These are phyloP conservation scores for Aphelenchoides bicaudatus DNA, from an alignment of 2,888 invertebrate species.

Conservation along the genomic window DNA sequence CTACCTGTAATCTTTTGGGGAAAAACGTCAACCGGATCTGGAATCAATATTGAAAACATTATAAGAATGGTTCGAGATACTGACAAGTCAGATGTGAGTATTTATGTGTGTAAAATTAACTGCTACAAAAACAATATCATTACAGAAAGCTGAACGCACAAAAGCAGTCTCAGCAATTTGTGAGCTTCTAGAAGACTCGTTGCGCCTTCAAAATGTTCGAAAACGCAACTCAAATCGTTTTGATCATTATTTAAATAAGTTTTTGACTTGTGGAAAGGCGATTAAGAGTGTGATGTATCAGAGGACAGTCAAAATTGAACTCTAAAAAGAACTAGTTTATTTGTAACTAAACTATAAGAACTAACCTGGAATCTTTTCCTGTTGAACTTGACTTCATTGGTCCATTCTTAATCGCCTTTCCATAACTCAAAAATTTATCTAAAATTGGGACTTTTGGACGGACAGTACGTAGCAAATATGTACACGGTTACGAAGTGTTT, in stretches of 20 bases:
- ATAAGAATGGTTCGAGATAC: conserved; percentile 48
- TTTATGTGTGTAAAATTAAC: background rate
- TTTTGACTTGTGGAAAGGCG: too few relatives aligned
- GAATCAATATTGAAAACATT: conserved; percentile 51
- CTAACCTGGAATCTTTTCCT: too few relatives aligned
- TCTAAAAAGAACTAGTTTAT: too few relatives aligned
- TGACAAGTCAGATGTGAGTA: conserved; percentile 42
- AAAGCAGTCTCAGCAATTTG: conserved; percentile 40
- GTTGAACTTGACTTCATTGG: too few relatives aligned
- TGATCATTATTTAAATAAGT: conserved; percentile 27
- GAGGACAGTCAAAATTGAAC: too few relatives aligned
- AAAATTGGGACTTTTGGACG: conserved; percentile 46
- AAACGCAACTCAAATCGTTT: conserved; percentile 24
- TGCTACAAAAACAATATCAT: conserved; percentile 1
- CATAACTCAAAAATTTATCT: too few relatives aligned
- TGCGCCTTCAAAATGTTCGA: conserved; percentile 34
- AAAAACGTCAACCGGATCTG: conserved; percentile 38
- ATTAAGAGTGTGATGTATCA: too few relatives aligned
- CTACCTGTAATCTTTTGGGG: conserved; percentile 38
- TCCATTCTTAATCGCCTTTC: too few relatives aligned
- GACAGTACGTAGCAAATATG: conserved; percentile 47
- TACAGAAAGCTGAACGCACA: conserved; percentile 40
- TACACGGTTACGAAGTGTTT: conserved; percentile 53
- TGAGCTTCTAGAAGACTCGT: conserved; percentile 37
- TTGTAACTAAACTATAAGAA: too few relatives aligned